Evolutionary conservation across 2,113 vertebrate genomes (phyloP).

Genomic region (Melanerpes aurifrons): DNA sequence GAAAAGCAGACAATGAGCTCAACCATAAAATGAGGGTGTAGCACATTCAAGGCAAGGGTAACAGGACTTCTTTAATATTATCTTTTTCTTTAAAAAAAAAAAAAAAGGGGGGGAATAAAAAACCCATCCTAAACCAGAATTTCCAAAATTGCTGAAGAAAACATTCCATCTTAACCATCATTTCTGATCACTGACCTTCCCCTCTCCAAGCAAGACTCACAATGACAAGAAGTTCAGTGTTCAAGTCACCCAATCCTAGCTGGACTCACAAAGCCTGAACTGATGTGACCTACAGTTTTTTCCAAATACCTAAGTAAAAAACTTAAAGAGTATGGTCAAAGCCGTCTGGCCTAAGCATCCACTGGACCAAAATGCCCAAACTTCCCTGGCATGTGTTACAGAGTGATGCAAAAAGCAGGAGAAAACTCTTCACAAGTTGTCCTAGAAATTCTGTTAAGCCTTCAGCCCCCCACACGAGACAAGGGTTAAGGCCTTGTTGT

Average conservation of each 20-base stretch:
- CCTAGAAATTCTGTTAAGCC: background rate
- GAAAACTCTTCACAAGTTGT: background rate
- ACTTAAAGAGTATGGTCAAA: background rate
- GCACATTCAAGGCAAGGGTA: background rate
- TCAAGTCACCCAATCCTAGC: accelerated
- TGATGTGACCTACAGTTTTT: background rate
- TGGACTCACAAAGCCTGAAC: background rate
- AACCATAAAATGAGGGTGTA: background rate
- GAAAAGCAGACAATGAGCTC: constrained; percentile 43
- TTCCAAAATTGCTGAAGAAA: background rate
- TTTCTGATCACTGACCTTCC: background rate
- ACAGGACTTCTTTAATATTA: background rate
- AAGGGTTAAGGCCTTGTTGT: background rate
- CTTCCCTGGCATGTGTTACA: background rate
- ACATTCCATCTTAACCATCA: background rate
- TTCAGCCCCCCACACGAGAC: background rate
- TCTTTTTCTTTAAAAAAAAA: background rate
- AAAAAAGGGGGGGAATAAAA: background rate
- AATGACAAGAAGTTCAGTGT: background rate
- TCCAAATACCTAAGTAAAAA: background rate
- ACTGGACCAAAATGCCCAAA: background rate
- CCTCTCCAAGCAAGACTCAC: background rate
- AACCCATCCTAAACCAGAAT: background rate
- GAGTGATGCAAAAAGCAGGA: background rate
- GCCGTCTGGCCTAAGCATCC: background rate